Conservation (phyloP, 2,888 invertebrate genomes). For the Caenorhabditis auriculariae region DNA sequence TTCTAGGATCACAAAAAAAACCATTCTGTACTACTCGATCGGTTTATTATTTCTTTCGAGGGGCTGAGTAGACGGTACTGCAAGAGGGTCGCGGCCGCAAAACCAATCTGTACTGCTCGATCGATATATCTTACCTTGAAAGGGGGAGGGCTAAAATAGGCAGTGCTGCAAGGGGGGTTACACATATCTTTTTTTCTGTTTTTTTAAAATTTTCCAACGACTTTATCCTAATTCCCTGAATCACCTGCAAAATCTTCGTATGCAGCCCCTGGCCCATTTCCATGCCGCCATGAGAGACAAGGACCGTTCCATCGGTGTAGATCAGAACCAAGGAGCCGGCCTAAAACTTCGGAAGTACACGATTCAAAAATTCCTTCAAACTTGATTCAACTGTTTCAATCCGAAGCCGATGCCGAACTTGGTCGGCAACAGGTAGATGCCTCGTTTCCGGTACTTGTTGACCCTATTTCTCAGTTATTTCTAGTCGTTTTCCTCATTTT, state of each 20-base stretch:
- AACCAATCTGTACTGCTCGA: too few relatives aligned
- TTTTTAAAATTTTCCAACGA: too few relatives aligned
- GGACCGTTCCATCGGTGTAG: conserved; percentile 79
- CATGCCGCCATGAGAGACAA: conserved; percentile 82
- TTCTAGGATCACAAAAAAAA: too few relatives aligned
- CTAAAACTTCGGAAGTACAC: conserved; percentile 45
- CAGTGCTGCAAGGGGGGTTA: too few relatives aligned
- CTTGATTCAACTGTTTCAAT: conserved; percentile 61
- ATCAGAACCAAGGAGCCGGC: conserved; percentile 83
- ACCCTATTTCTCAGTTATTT: conserved; percentile 14
- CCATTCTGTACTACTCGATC: too few relatives aligned
- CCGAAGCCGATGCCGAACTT: conserved; percentile 63
- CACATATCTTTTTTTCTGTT: too few relatives aligned
- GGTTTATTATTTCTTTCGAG: too few relatives aligned
- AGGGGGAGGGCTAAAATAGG: too few relatives aligned
- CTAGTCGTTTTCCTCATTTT: neutral
- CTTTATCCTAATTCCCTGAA: neutral
- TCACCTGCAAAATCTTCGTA: conserved; percentile 86
- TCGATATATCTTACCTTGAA: too few relatives aligned
- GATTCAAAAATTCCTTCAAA: too few relatives aligned
- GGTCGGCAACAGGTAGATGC: conserved; percentile 59
- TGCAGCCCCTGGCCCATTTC: conserved; percentile 97
- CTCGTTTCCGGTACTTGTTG: conserved; percentile 52
- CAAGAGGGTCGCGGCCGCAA: too few relatives aligned
- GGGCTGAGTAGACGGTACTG: too few relatives aligned